A percentile compares a stretch with the other conserved stretches of the same genome.
Evolutionary conservation across 1,140 invertebrate genomes (phyloP).

Genomic region (Aphelinus certus): DNA sequence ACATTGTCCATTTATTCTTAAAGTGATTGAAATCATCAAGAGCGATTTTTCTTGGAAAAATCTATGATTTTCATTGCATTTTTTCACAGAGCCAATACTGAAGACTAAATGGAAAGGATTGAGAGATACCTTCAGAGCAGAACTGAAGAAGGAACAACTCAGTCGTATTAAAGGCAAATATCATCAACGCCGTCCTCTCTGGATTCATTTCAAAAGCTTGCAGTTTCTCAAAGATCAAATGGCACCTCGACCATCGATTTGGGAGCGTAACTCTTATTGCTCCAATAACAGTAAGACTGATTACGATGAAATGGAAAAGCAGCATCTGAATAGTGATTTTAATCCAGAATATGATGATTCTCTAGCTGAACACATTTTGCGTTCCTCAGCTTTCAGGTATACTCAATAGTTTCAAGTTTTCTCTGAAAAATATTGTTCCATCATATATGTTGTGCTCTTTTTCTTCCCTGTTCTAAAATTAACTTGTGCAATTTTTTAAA

Average conservation of each 20-base stretch:
- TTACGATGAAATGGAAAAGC: constrained; percentile 23
- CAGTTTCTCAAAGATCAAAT: constrained; percentile 63
- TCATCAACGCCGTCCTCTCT: constrained; percentile 54
- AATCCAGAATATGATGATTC: constrained; percentile 29
- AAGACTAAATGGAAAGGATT: constrained; percentile 66
- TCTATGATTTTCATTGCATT: too few relatives aligned
- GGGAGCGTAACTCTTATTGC: constrained; percentile 50
- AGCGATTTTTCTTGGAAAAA: too few relatives aligned
- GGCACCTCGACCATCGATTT: constrained; percentile 59
- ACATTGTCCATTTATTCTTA: too few relatives aligned
- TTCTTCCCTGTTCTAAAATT: too few relatives aligned
- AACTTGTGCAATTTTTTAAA: too few relatives aligned
- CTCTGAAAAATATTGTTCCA: too few relatives aligned
- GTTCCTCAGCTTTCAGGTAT: too few relatives aligned
- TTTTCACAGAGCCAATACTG: constrained; percentile 56
- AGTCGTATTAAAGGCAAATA: constrained; percentile 56
- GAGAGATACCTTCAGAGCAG: constrained; percentile 63
- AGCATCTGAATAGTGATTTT: constrained; percentile 15
- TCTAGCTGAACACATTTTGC: constrained; percentile 22
- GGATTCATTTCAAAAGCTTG: constrained; percentile 61
- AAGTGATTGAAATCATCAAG: too few relatives aligned
- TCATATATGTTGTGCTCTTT: too few relatives aligned
- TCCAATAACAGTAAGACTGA: constrained; percentile 39
- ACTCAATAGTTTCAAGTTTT: too few relatives aligned
- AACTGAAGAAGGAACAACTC: constrained; percentile 63